Conservation (phyloP, 2,797 vertebrate genomes). For the Pyrocephalus nanus region DNA sequence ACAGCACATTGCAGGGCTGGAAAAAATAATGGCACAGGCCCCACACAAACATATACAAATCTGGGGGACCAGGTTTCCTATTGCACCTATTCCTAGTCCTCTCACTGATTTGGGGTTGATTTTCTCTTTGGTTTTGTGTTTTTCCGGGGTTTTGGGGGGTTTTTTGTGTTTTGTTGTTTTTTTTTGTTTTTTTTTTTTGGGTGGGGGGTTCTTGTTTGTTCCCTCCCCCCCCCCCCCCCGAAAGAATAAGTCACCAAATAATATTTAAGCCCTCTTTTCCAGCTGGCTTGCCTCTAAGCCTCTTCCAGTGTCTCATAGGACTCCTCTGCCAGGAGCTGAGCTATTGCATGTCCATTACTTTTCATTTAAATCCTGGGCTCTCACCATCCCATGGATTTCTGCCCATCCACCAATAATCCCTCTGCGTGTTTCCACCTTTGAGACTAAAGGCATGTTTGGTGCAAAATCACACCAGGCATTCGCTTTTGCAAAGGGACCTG, state of each 20-base stretch:
- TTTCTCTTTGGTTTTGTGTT: not conserved
- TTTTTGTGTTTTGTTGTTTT: too few species aligned
- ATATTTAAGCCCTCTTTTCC: not conserved
- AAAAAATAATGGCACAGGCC: not conserved
- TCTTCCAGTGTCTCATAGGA: not conserved
- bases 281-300: not conserved
- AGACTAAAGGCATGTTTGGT: not conserved
- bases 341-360: too few species aligned
- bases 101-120: accelerated
- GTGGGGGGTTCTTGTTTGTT: too few species aligned
- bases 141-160: too few species aligned
- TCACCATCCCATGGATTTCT: not conserved
- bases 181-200: too few species aligned
- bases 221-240: too few species aligned
- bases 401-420: not conserved
- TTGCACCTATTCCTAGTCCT: accelerated
- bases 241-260: not conserved
- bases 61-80: accelerated
- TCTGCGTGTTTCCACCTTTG: not conserved
- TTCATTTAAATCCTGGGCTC: not conserved
- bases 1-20: not conserved
- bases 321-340: not conserved
- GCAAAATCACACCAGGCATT: not conserved
- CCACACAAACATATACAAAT: accelerated
- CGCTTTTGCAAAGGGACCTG: not conserved